These are phyloP conservation scores for Varanus salvator DNA, from an alignment of 2,113 vertebrate genomes.

Conservation along the genomic window DNA sequence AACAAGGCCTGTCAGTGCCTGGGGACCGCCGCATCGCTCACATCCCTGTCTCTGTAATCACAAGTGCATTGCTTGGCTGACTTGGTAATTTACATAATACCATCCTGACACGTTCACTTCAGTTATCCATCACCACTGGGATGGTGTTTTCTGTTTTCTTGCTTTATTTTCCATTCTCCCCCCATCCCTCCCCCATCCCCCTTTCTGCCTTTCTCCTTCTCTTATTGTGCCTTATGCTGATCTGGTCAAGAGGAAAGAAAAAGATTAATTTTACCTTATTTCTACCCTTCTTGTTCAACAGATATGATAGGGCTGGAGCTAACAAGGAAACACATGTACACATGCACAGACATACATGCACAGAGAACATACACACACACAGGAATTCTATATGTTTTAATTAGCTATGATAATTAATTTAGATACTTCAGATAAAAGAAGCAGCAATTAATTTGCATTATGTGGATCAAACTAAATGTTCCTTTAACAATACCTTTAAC, in stretches of 20 bases:
- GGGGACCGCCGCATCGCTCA: constrained; percentile 87
- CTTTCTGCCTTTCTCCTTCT: constrained; percentile 62
- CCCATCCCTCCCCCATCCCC: constrained; percentile 60
- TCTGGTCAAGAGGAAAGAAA: constrained; percentile 78
- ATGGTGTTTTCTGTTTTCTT: constrained; percentile 77
- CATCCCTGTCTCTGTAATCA: constrained; percentile 87
- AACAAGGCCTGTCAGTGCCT: constrained; percentile 86
- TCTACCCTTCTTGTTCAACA: constrained; percentile 84
- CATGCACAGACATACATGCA: background rate
- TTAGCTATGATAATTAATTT: constrained; percentile 50
- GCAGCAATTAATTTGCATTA: background rate
- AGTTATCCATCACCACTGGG: constrained; percentile 86
- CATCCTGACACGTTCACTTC: constrained; percentile 87
- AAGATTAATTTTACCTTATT: constrained; percentile 87
- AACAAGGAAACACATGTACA: constrained; percentile 83
- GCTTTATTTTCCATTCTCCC: constrained; percentile 78
- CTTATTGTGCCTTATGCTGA: constrained; percentile 82
- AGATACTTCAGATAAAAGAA: constrained; percentile 13
- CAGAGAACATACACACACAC: no score
- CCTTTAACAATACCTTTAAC: no score
- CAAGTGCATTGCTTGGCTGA: constrained; percentile 89
- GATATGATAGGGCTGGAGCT: constrained; percentile 84
- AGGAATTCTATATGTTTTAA: constrained; percentile 60
- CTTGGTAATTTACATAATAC: constrained; percentile 95
- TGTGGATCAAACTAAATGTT: no score